Conservation (phyloP, 2,797 vertebrate genomes). For the Taenioides sp. region DNA sequence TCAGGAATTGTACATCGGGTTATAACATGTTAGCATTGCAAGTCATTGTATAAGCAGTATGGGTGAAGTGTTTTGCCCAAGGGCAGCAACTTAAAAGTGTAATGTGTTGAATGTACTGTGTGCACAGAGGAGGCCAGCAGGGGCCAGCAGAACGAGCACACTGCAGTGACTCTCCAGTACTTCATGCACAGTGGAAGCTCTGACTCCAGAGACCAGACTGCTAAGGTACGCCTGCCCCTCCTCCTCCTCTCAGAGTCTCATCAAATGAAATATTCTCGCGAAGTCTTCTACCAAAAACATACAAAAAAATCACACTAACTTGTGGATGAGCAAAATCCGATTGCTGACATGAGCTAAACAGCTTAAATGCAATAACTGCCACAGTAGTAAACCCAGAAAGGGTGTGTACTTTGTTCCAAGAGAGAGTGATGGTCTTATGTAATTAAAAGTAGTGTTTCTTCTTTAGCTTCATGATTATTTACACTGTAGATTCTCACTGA, state of each 20-base stretch:
- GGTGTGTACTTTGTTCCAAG: background rate
- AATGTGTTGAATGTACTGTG: background rate
- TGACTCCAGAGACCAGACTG: slow-evolving; percentile 40
- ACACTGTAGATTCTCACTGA: too few species aligned
- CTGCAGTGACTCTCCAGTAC: slow-evolving; percentile 69
- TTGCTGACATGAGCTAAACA: background rate
- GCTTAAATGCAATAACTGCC: background rate
- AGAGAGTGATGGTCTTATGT: background rate
- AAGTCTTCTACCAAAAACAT: too few species aligned
- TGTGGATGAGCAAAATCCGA: background rate
- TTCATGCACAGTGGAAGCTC: slow-evolving; percentile 55
- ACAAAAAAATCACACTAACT: background rate
- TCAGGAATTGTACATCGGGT: too few species aligned
- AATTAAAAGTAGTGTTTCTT: too few species aligned
- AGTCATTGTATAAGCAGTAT: too few species aligned
- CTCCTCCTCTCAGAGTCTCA: background rate
- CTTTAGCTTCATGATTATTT: too few species aligned
- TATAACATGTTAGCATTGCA: too few species aligned
- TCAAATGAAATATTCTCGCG: background rate
- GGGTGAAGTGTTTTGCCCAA: too few species aligned
- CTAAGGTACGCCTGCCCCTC: slow-evolving; percentile 56
- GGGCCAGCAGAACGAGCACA: slow-evolving; percentile 67
- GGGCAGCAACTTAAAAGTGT: background rate
- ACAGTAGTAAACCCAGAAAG: background rate
- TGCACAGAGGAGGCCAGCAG: slow-evolving; percentile 75